Evolutionary conservation across 2,113 vertebrate species (phyloP).

Genomic region (Prionailurus bengalensis): DNA sequence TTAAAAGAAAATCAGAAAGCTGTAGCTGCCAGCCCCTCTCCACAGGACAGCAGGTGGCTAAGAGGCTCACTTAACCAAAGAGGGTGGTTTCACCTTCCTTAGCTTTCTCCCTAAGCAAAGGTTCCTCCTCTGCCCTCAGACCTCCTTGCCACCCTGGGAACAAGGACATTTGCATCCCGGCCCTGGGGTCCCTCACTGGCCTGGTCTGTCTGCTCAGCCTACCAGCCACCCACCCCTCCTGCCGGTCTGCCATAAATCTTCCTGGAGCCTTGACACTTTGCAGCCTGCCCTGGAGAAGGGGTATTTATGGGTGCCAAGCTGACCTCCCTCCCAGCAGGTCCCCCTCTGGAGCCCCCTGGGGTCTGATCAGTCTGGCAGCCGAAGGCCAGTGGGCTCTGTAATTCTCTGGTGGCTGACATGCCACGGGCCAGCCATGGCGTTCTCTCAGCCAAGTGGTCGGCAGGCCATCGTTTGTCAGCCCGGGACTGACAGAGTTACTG

Average conservation of each 20-base stretch:
- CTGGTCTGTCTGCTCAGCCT: not conserved
- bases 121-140: not conserved
- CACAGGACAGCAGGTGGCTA: constrained; percentile 27
- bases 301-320: constrained; percentile 77
- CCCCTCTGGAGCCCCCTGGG: constrained; percentile 44
- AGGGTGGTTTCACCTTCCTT: not conserved
- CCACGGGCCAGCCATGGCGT: not conserved
- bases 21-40: not conserved
- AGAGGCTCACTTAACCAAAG: constrained; percentile 27
- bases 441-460: not conserved
- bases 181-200: not conserved
- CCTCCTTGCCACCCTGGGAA: not conserved
- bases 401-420: constrained; percentile 64
- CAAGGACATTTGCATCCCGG: constrained; percentile 31
- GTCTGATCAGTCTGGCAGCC: constrained; percentile 54
- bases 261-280: constrained; percentile 62
- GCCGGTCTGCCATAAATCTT: constrained; percentile 65
- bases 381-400: constrained; percentile 74
- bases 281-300: constrained; percentile 18
- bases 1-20: not conserved
- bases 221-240: not conserved
- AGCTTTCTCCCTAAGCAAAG: not conserved
- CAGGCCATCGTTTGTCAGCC: constrained; percentile 56
- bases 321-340: constrained; percentile 63
- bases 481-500: constrained; percentile 66